Conservation (phyloP, 2,888 invertebrate genomes). For the Taenaris catops region DNA sequence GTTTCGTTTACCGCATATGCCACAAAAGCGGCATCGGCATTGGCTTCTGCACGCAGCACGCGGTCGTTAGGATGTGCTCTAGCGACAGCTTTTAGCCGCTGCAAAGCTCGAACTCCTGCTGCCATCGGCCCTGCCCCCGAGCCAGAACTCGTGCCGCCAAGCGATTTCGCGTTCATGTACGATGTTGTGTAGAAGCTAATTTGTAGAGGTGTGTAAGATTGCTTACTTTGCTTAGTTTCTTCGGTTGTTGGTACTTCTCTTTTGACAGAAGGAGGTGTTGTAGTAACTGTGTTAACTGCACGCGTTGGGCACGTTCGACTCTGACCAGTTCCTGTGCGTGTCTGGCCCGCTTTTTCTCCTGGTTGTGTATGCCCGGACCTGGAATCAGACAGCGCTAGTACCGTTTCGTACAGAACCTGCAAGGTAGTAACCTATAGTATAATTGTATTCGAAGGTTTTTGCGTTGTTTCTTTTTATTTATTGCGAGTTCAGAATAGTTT, state of each 20-base stretch:
- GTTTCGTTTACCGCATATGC: conserved; percentile 67
- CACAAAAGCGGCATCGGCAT: conserved; percentile 68
- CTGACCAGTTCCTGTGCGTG: conserved; percentile 5
- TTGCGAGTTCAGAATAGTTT: too few species aligned
- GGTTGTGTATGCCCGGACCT: conserved; percentile 19
- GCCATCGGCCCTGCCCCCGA: conserved; percentile 30
- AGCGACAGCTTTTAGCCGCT: conserved; percentile 61
- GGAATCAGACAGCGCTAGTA: conserved; percentile 10
- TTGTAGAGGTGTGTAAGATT: too few species aligned
- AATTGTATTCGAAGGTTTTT: too few species aligned
- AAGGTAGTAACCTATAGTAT: too few species aligned
- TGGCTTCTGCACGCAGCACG: conserved; percentile 63
- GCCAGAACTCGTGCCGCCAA: conserved; percentile 79
- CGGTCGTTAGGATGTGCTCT: conserved; percentile 62
- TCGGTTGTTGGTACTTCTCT: too few species aligned
- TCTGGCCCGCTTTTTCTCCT: conserved; percentile 4
- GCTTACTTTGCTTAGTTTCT: too few species aligned
- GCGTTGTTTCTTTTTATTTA: too few species aligned
- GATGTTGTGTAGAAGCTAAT: too few species aligned
- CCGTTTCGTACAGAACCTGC: not conserved
- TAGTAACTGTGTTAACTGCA: too few species aligned
- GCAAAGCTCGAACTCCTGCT: conserved; percentile 42
- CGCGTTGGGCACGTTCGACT: not conserved
- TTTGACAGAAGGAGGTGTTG: too few species aligned
- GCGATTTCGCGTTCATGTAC: conserved; percentile 95